Percentiles rank a stretch among this genome's conserved stretches.
phyloP scores from a whole-genome alignment of 2,113 vertebrate genomes.

The Mandrillus leucophaeus region DNA sequence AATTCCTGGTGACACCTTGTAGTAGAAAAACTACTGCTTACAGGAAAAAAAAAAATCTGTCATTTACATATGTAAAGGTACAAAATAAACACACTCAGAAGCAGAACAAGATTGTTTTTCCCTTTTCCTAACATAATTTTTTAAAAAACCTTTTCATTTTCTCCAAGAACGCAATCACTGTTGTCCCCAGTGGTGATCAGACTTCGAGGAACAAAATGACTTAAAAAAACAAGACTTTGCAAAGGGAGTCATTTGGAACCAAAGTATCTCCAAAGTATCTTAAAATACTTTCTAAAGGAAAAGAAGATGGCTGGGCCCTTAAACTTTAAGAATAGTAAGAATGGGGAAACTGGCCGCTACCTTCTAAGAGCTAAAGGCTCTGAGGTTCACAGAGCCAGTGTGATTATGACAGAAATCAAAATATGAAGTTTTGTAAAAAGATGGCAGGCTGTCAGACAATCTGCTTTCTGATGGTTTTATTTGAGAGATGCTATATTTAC shows the following conservation, averaged over 20 bases:
- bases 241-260: conserved; percentile 19
- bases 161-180: conserved; percentile 29
- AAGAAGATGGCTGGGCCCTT: neutral
- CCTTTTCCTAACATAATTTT: neutral
- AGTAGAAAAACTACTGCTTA: neutral
- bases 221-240: conserved; percentile 39
- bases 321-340: conserved; percentile 7
- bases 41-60: neutral
- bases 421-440: neutral
- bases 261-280: conserved; percentile 54
- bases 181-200: neutral
- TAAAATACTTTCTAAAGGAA: conserved; percentile 59
- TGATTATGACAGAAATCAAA: conserved; percentile 18
- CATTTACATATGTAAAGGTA: neutral
- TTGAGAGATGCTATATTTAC: conserved; percentile 52
- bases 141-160: neutral
- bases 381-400: neutral
- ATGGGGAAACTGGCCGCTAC: neutral
- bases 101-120: conserved; percentile 11
- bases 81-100: conserved; percentile 32
- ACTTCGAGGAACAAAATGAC: neutral
- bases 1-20: conserved; percentile 34
- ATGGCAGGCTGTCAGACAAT: neutral
- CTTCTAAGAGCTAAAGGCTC: conserved; percentile 6
- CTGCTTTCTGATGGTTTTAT: neutral